A percentile compares a stretch with the other conserved stretches of the same genome.
These are phyloP conservation scores for Nasua narica DNA, from an alignment of 2,797 vertebrate species.

Conservation along the genomic window DNA sequence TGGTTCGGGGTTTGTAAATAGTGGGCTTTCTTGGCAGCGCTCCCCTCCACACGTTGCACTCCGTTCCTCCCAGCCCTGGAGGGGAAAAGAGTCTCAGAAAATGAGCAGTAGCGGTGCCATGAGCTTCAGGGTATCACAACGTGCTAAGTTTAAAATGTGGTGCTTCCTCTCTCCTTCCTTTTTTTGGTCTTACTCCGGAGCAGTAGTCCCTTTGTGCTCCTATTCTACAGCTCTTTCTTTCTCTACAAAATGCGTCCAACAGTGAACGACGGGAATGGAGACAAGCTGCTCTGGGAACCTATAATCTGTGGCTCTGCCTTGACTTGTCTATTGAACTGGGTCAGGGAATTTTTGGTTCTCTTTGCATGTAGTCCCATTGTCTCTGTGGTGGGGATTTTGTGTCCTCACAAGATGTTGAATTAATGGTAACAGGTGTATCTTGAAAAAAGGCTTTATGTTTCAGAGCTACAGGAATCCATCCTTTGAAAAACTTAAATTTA, in stretches of 20 bases:
- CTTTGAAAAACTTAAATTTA: not conserved
- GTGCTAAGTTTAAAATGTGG: not conserved
- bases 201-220: not conserved
- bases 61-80: not conserved
- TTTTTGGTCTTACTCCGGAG: not conserved
- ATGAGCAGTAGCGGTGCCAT: not conserved
- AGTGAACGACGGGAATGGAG: not conserved
- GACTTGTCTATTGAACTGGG: not conserved
- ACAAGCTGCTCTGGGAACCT: not conserved
- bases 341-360: not conserved
- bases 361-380: not conserved
- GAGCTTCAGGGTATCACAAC: not conserved
- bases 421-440: not conserved
- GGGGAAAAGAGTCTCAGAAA: not conserved
- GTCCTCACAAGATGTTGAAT: not conserved
- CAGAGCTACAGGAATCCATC: not conserved
- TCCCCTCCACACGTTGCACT: not conserved
- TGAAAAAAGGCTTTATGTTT: not conserved
- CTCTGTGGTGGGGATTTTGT: not conserved
- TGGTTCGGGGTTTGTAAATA: not conserved
- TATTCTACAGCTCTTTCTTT: not conserved
- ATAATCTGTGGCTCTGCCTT: not conserved
- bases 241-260: not conserved
- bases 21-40: not conserved
- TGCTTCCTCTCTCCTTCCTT: not conserved